Base-by-base conservation (phyloP, 2,113 vertebrate species). In the Xiphias gladius region DNA sequence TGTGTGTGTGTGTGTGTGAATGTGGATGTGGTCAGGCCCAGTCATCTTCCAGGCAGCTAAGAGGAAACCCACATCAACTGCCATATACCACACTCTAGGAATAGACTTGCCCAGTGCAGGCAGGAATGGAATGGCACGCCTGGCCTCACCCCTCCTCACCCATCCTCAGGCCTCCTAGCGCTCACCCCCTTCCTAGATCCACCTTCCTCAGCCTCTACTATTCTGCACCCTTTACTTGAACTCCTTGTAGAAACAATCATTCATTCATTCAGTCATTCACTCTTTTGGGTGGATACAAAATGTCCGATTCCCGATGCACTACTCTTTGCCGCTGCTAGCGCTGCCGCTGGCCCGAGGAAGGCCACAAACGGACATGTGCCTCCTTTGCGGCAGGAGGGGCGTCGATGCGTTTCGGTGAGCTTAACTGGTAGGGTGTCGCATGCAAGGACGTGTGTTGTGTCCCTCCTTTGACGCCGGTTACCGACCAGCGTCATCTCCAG, bases 61-160 rank as follows among this genome's bases (percentile, higher is more conserved):
- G 96, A 98, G 97, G 97, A 99, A 99, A 99, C 95, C 97, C 97
- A 97, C 97, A 98, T 97, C 96, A 98, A 98, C 97, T 98, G 97
- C 97, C 97, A 97, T 94, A 91, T 76, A 79, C 89, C 95, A 92
- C 88, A 92, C 94, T 95, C 93, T 92, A 94, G 93, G 95, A 95
- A 95, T 95, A 95, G 92, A 94, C 91, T 79, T 84, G 82, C 79
- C 87, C 43, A 7, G 87, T 68, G 83, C 64, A 87, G 83, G 86
- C 87, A 91, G 94, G 90, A 85, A 94, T 92, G 82, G 93, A 88
- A 94, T 92, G 83, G 91, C 91, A 90, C 64, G 89, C 89, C 88
- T 88, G 84, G 85, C 89, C 87, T 86, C 90, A 76, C 84, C 86
- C 88, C 79, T 65, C 83, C 28, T 57, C 90, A 86, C 79, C 79